Percentiles rank a stretch among this genome's conserved stretches.
Evolutionary conservation across 1,140 invertebrate genomes (phyloP).

Genomic region (Drosophila cardini): DNA sequence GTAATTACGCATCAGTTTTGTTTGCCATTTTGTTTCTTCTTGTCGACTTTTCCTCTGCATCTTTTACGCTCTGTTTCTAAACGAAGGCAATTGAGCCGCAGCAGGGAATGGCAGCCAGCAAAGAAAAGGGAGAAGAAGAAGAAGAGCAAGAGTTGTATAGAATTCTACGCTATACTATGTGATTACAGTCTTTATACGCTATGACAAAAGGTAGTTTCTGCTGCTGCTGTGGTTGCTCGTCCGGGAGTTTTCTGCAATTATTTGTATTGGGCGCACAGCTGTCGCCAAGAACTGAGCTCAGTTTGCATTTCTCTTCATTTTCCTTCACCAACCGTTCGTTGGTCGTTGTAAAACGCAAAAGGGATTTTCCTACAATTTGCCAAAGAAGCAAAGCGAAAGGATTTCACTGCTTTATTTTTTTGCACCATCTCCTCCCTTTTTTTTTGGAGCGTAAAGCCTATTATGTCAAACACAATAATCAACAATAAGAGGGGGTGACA

Average conservation of each 20-base stretch:
- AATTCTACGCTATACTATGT: slow-evolving; percentile 34
- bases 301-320: slow-evolving; percentile 26
- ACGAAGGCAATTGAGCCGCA: slow-evolving; percentile 58
- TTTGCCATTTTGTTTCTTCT: slow-evolving; percentile 5
- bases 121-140: neutral
- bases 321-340: neutral
- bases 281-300: slow-evolving; percentile 21
- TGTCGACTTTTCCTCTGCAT: neutral
- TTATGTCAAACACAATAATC: slow-evolving; percentile 84
- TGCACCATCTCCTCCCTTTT: slow-evolving; percentile 35
- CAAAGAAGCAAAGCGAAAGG: slow-evolving; percentile 71
- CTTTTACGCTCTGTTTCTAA: slow-evolving; percentile 26
- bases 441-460: slow-evolving; percentile 83
- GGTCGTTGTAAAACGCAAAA: slow-evolving; percentile 36
- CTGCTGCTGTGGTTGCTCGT: slow-evolving; percentile 35
- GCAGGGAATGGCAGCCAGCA: slow-evolving; percentile 1
- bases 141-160: neutral
- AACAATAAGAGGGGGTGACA: slow-evolving; percentile 62
- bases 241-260: slow-evolving; percentile 70
- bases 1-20: slow-evolving; percentile 7
- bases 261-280: slow-evolving; percentile 67
- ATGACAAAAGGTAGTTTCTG: slow-evolving; percentile 37
- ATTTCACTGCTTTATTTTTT: slow-evolving; percentile 45
- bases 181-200: slow-evolving; percentile 52
- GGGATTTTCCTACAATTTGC: slow-evolving; percentile 81